Conservation (phyloP, 1,140 invertebrate species). For the Philotrypesis tridentata region DNA sequence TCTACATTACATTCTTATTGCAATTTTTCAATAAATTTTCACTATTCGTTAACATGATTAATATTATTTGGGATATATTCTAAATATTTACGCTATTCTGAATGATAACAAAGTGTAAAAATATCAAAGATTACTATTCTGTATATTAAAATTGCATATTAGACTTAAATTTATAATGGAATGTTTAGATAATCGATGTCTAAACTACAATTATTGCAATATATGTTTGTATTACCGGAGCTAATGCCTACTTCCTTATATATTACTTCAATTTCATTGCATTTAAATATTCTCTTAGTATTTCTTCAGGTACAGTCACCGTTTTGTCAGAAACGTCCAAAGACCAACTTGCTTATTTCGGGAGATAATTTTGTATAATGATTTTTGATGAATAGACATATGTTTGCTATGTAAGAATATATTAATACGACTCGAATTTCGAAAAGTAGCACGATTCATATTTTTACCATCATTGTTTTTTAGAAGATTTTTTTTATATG, state of each 20-base stretch:
- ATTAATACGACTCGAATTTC: no score
- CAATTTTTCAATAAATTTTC: slow-evolving; percentile 23
- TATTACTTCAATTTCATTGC: slow-evolving; percentile 2
- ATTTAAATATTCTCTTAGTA: slow-evolving; percentile 28
- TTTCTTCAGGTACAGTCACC: slow-evolving; percentile 43
- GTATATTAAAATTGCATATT: background rate
- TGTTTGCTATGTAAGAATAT: no score
- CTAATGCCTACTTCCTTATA: background rate
- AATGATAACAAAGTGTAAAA: slow-evolving; percentile 40
- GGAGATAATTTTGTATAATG: background rate
- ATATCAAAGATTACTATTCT: slow-evolving; percentile 43
- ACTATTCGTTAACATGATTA: slow-evolving; percentile 20
- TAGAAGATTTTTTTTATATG: no score
- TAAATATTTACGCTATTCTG: slow-evolving; percentile 19
- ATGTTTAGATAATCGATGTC: slow-evolving; percentile 18
- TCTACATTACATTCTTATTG: slow-evolving; percentile 25
- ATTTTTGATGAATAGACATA: no score
- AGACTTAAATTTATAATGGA: slow-evolving; percentile 28
- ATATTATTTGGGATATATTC: background rate
- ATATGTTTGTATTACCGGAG: background rate
- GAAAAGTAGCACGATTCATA: no score
- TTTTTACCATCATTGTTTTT: no score
- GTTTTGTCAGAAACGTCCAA: slow-evolving; percentile 28
- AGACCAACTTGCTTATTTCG: slow-evolving; percentile 24
- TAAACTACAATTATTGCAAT: background rate